A percentile compares a stretch with the other conserved stretches of the same genome.
Evolutionary conservation across 2,888 invertebrate species (phyloP).

Genomic region (Idaea straminata): DNA sequence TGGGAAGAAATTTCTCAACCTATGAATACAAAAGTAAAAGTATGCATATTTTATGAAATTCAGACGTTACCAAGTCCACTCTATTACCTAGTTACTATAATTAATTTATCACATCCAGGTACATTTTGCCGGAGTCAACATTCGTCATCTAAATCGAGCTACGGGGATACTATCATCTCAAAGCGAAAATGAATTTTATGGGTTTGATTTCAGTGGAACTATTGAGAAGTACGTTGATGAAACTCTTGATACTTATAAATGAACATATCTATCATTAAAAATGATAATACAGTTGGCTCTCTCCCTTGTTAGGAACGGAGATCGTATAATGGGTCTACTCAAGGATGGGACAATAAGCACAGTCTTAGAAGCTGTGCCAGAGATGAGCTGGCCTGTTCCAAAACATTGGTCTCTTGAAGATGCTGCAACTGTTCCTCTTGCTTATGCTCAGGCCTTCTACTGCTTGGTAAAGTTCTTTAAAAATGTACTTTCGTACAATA

Average conservation of each 20-base stretch:
- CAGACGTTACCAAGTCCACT: conserved; percentile 5
- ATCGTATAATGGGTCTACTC: conserved; percentile 83
- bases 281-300: background rate
- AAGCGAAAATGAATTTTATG: conserved; percentile 29
- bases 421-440: conserved; percentile 88
- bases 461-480: too few relatives aligned
- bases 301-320: conserved; percentile 57
- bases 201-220: conserved; percentile 62
- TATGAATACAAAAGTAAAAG: conserved; percentile 3
- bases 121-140: conserved; percentile 41
- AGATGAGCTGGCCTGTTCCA: conserved; percentile 84
- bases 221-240: conserved; percentile 40
- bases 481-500: too few relatives aligned
- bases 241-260: background rate
- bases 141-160: conserved; percentile 41
- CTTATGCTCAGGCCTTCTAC: conserved; percentile 81
- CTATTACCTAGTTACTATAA: conserved; percentile 6
- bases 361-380: conserved; percentile 68
- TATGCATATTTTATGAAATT: conserved; percentile 8
- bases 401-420: conserved; percentile 84
- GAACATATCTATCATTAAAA: conserved; percentile 24
- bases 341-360: conserved; percentile 74
- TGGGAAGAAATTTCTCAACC: conserved; percentile 15
- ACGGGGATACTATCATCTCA: conserved; percentile 30
- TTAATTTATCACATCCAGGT: conserved; percentile 29